Evolutionary conservation across 2,888 invertebrate species (phyloP), one percentile per base, ranked within the genome.

Genomic region (Electrophaes corylata): DNA sequence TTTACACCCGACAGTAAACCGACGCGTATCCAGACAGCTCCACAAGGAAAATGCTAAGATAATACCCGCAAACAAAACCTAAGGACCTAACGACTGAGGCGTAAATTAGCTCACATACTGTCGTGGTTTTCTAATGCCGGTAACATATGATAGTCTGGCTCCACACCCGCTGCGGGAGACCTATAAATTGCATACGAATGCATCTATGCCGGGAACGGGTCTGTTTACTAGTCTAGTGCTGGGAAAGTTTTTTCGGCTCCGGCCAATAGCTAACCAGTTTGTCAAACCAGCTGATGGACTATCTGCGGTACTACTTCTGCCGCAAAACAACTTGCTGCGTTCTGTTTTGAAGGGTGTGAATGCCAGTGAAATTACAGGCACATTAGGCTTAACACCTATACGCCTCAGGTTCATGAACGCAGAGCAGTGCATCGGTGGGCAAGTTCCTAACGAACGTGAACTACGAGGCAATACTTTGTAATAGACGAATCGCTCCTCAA

Each of bases 141-240:
- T 71, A 77, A 75, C 75, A 65, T 76, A 78, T 67, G 75, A 70
- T 52, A 57, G 54, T 57, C 54, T 41, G 59, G 54, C 49, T 50
- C 59, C 66, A 71, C 67, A 68, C 86, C 84, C 76, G 83, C 81
- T 78, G 86, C 56, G 84, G 72, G 78, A 84, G 84, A 87, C 84
- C 71, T 76, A 86, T 88, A 87, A 87, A 88, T 88, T 81, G 79
- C 79, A 74, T 71, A 65, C 74, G 72, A 71, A 75, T 71, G 68
- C 67, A 66, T 62, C 66, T 51, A 57, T 56, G 64, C 57, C 54
- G 23, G 43, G 47, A 50, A 23, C 43, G 47, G 47, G 46, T 57
- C 40, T 26, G 11, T 37, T 23, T 48, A 29, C 39, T 48, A 48
- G 47, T 23, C 39, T 48, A 48, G 47, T 23, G 40, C 14, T 14